Conservation (phyloP, 2,797 vertebrate genomes). For the Rhinogobio ventralis region DNA sequence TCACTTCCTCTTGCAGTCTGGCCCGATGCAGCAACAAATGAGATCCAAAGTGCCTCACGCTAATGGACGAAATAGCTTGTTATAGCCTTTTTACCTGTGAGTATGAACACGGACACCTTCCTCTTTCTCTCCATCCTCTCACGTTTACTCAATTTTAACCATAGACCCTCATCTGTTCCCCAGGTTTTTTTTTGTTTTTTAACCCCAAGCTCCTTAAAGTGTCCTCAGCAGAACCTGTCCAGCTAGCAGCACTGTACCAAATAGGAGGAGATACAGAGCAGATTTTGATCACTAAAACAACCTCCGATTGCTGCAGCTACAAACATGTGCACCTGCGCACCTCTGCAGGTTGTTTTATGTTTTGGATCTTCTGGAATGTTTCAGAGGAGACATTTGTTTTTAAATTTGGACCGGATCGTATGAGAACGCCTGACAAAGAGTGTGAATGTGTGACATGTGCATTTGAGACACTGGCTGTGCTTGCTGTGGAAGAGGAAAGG, state of each 20-base stretch:
- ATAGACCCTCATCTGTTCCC: neutral
- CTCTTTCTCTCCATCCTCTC: neutral
- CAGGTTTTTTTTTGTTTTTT: neutral
- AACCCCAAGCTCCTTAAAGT: neutral
- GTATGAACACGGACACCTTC: conserved; percentile 9
- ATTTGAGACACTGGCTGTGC: conserved; percentile 35
- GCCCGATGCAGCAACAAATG: conserved; percentile 83
- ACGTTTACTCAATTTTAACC: neutral
- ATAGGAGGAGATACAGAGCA: neutral
- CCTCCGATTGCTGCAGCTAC: conserved; percentile 8
- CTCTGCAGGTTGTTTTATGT: conserved; percentile 29
- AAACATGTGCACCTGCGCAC: neutral
- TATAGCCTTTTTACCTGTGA: conserved; percentile 70
- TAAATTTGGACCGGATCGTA: conserved; percentile 32
- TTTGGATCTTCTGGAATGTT: conserved; percentile 23
- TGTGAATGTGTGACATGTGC: conserved; percentile 31
- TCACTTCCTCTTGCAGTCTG: conserved; percentile 70
- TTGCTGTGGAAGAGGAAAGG: conserved; percentile 25
- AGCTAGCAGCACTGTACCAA: conserved; percentile 32
- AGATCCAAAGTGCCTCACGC: conserved; percentile 82
- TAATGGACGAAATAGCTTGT: conserved; percentile 79
- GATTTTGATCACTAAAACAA: neutral
- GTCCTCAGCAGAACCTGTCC: conserved; percentile 34
- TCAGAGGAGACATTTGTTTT: conserved; percentile 17
- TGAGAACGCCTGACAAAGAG: conserved; percentile 23